Base-by-base conservation (phyloP, 2,113 vertebrate genomes). In the Rhynchomys soricoides region DNA sequence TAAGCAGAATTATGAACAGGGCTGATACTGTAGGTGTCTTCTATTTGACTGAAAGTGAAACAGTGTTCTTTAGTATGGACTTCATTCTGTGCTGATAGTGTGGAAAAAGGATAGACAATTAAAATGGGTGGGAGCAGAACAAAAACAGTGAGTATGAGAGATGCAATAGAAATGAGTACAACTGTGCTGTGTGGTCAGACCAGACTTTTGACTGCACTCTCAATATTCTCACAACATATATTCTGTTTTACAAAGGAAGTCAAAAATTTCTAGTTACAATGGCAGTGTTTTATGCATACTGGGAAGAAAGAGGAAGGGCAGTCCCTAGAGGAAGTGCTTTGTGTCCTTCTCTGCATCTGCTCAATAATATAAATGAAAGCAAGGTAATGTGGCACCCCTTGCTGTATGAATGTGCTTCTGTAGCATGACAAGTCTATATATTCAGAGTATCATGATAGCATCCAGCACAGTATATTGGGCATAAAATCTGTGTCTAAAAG, bases 51-150 rank as follows among this genome's bases (percentile, higher is more conserved):
- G 7, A 40, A 40, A 40, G 7, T 50, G 21, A 24, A 0, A 3
- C 37, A n/a, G 21, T 81, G 21, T 7, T 82, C 6, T 59, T 16
- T 59, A 24, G 26, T 57, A 1, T 16, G 0, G 0, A 13, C 6
- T 24, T 0, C 11, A 24, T 0, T 81, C 1, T 24, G 19, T 24
- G 11, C 21, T 24, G 5, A 57, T 7, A 15, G 9, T 59, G 6
- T 16, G 11, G 2, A 40, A 0, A 0, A 1, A 16, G 12, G 52
- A 57, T 0, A 40, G 21, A 12, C 37, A 82, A 16, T n/a, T 57
- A 40, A 37, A 40, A 40, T 7, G 22, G 3, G 1, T 4, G 62
- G 9, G 3, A 3, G 1, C 5, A 26, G 55, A 15, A 16, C 37
- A 82, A 24, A 40, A 57, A 52, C 3, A 26, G 5, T 26, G 5